phyloP scores from a whole-genome alignment of 1,140 invertebrate species.

The Cydia splendana region DNA sequence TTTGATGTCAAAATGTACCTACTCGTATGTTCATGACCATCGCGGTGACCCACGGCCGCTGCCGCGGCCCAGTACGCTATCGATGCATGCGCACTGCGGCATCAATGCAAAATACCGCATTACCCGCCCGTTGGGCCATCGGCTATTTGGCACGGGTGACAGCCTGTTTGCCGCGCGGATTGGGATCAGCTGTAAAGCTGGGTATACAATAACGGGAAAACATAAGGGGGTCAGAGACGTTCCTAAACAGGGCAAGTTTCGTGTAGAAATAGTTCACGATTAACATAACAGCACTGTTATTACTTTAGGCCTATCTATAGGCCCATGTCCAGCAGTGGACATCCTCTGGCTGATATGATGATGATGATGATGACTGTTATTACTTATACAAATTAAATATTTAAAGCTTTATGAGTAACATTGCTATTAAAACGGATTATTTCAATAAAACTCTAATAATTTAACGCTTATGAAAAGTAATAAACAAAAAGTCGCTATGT shows the following conservation, averaged over 20 bases:
- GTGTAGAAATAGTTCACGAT: background rate
- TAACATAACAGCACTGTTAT: background rate
- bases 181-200: background rate
- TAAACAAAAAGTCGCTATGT: too few species aligned
- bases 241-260: too few species aligned
- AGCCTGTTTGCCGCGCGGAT: constrained; percentile 2
- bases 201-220: background rate
- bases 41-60: too few species aligned
- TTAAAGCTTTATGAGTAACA: background rate
- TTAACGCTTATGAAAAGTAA: background rate
- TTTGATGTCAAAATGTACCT: too few species aligned
- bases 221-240: background rate
- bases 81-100: constrained; percentile 28
- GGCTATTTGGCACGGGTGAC: constrained; percentile 22
- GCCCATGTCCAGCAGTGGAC: too few species aligned
- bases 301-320: too few species aligned
- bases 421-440: background rate
- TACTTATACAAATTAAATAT: background rate
- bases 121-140: background rate
- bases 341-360: too few species aligned
- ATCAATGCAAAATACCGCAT: constrained; percentile 28
- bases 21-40: too few species aligned
- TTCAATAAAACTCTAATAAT: background rate
- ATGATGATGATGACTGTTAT: too few species aligned
- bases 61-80: constrained; percentile 9